Base-by-base conservation (phyloP, 2,888 invertebrate species). In the Candidula unifasciata region DNA sequence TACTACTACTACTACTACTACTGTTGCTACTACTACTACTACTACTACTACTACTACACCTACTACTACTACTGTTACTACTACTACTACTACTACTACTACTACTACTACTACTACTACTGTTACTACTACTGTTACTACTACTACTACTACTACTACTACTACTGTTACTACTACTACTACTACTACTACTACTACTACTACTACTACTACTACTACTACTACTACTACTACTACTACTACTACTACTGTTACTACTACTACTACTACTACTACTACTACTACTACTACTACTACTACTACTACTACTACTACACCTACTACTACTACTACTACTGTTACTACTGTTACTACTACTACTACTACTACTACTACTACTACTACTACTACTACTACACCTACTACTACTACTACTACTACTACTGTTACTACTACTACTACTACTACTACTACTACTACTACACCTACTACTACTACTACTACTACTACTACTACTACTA, bases 201-300 rank as follows among this genome's bases (percentile, higher is more conserved):
- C 81, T 68, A 68, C 69, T 81, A 81, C 81, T 71, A 69, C 81
- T 60, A 66, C 66, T 66, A 66, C 66, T 66, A 66, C 66, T 66
- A 66, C 66, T 66, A 44, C 44, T 44, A 10, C 44, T 44, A 10
- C 10, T 73, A 16, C 30, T 73, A 21, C 35, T 73, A 21, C 35
- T 73, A 21, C 35, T 73, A 73, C 35, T 73, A 73, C 35, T 73
- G 21, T 16, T 21, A 73, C 44, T 44, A 44, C 44, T 6, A 44
- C 44, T 44, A 44, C 44, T 44, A 44, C 44, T 44, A 44, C 44
- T 44, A 10, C 44, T 44, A 6, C 44, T 44, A 10, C 44, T 44
- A 10, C 44, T 60, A 3, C 60, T 24, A 66, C n/a, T 66, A 27
- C 66, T 66, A 66, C n/a, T 27, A n/a, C 66, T 66, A n/a, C 66